Base-by-base conservation (phyloP, 2,113 vertebrate species). In the Poicephalus meyeri region DNA sequence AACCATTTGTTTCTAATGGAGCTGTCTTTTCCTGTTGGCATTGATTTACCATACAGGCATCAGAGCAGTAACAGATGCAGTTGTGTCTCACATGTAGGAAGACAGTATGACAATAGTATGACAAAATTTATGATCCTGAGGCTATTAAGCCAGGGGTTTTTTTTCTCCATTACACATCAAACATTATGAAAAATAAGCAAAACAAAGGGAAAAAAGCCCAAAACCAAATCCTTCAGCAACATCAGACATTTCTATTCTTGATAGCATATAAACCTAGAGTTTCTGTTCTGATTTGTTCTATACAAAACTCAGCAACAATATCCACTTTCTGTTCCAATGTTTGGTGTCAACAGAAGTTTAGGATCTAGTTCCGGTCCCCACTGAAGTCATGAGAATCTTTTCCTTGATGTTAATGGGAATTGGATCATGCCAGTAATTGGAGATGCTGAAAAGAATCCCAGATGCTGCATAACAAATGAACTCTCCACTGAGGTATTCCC, bases 381-480 rank as follows among this genome's bases (percentile, higher is more conserved):
- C 60, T 94, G 93, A 95, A 97, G 92, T 95, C 88, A 95, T 93
- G 91, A 88, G 88, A 96, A 96, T 69, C 70, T 96, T 96, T 86
- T 61, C 78, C 86, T 96, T 84, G 61, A 84, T 74, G 72, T 92
- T 90, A 96, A 81, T 91, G 90, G 90, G 85, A 96, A 86, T 93
- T 93, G 96, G 92, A 97, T 95, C 88, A 93, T 86, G 46, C 37
- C 61, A 86, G 90, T 92, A 93, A 92, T 8, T 94, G 88, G 91
- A 93, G 93, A 96, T 3, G 0, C 52, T 94, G 88, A 93, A 96
- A 96, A 93, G 91, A 89, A 95, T 89, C 93, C 86, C 93, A 97
- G 95, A 95, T 94, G 91, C 96, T 95, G 73, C 63, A 93, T 91
- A 91, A 92, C 66, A 96, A 95, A 95, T 96, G 91, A 95, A 92